phyloP scores from a whole-genome alignment of 2,888 invertebrate species.

The Acrocyrtus sp. region DNA sequence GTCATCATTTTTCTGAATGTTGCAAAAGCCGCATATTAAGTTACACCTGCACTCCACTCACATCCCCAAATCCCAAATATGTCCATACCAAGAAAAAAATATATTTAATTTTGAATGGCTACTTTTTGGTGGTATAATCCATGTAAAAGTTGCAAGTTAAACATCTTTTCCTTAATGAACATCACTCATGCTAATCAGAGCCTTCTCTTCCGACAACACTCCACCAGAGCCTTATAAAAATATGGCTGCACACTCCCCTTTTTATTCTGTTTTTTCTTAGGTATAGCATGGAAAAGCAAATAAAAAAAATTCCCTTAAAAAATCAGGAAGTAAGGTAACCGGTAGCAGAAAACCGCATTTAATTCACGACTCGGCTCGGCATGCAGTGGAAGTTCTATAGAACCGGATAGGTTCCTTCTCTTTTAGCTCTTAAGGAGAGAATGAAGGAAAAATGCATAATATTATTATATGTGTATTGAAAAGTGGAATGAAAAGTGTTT shows the following conservation, averaged over 20 bases:
- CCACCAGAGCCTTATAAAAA: too few species aligned
- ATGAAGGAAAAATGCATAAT: not conserved
- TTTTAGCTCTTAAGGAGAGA: too few species aligned
- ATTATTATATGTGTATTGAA: not conserved
- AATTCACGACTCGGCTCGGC: too few species aligned
- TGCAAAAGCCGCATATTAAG: too few species aligned
- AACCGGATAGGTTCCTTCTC: constrained; percentile 42
- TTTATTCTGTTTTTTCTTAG: too few species aligned
- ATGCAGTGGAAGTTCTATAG: not conserved
- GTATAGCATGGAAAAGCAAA: too few species aligned
- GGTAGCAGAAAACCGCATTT: constrained; percentile 8
- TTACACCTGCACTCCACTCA: constrained; percentile 7
- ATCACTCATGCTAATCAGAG: not conserved
- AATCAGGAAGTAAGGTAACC: not conserved
- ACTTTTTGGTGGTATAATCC: not conserved
- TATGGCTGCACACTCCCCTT: too few species aligned
- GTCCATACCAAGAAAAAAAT: not conserved
- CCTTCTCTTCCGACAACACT: too few species aligned
- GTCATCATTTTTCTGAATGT: too few species aligned
- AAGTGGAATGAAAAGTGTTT: not conserved
- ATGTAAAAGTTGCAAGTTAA: too few species aligned
- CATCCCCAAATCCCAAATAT: not conserved
- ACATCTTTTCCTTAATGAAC: not conserved
- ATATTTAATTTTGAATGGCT: not conserved
- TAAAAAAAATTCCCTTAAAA: too few species aligned